Base-by-base conservation (phyloP, 1,140 invertebrate genomes). In the Anoplolepis gracilipes region DNA sequence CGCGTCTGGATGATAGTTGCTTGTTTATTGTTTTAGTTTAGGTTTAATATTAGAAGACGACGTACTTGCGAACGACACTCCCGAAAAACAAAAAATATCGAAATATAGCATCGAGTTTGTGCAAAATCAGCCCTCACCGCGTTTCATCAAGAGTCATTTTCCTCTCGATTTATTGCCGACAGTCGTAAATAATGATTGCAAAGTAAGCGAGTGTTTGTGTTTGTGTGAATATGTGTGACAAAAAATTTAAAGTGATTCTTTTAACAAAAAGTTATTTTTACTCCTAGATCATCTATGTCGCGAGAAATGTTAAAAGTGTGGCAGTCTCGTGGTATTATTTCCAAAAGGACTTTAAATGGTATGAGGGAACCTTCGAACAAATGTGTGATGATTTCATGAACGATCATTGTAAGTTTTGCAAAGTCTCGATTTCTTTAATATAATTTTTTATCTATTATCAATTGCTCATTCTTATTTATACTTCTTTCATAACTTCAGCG, bases 291-390 rank as follows among this genome's bases (percentile, higher is more conserved):
- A 96, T 98, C 55, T 98, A 98, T 88, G 96, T 98, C 0, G 96
- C 96, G 1, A 95, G 98, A 86, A 98, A 98, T 94, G 97, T 97
- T 1, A 98, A 97, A 93, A 98, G 98, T 91, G 96, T 96, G 0
- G 96, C 96, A 33, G 96, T 98, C 1, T 98, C 97, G 0, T 97
- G 96, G 91, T 98, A 96, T 91, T 96, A 98, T 92, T 97, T 95
- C 95, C 91, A 95, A 94, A 39, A 49, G 0, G 1, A 33, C 7
- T 0, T 19, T 0, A n/a, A 28, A 28, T 11, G 19, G 22, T 96
- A 96, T 90, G 92, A 92, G 55, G 96, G 96, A 30, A 95, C 95
- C 79, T 96, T 97, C 78, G 94, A 96, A 2, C 95, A 97, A 25
- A 97, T 97, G 84, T 96, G 96, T 78, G 93, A 96, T 81, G 91